phyloP scores from a whole-genome alignment of 1,140 invertebrate genomes.

The Octopus bimaculoides region DNA sequence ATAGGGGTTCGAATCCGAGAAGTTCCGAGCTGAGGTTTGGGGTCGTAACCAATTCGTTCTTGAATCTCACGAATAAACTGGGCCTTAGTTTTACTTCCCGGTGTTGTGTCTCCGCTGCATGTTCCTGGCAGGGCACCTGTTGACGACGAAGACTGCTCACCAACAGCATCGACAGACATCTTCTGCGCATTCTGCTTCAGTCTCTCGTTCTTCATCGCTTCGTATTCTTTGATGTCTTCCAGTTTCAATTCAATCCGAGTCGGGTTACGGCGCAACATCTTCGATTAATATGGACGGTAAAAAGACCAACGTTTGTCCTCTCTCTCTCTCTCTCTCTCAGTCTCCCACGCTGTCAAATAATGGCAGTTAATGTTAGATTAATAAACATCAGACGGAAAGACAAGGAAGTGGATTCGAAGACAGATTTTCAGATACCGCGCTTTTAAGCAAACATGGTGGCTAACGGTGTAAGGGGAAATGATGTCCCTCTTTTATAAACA shows the following conservation, averaged over 20 bases:
- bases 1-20: background rate
- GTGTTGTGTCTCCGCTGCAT: background rate
- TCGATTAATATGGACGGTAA: background rate
- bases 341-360: background rate
- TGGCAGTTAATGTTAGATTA: background rate
- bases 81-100: background rate
- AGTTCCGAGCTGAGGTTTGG: background rate
- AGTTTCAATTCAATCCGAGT: background rate
- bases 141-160: background rate
- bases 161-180: background rate
- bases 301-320: background rate
- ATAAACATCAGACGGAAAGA: background rate
- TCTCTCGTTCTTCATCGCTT: background rate
- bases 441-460: too few relatives aligned
- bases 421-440: background rate
- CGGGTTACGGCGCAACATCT: background rate
- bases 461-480: too few relatives aligned
- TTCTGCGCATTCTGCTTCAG: background rate
- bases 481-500: too few relatives aligned
- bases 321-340: too few relatives aligned
- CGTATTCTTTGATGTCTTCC: conserved; percentile 1
- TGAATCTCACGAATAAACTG: background rate
- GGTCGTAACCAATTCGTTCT: conserved; percentile 2
- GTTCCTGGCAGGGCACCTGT: background rate
- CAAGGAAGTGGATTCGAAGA: background rate